These are phyloP conservation scores for Xanthia icteritia DNA, from an alignment of 2,888 invertebrate species.

Conservation along the genomic window DNA sequence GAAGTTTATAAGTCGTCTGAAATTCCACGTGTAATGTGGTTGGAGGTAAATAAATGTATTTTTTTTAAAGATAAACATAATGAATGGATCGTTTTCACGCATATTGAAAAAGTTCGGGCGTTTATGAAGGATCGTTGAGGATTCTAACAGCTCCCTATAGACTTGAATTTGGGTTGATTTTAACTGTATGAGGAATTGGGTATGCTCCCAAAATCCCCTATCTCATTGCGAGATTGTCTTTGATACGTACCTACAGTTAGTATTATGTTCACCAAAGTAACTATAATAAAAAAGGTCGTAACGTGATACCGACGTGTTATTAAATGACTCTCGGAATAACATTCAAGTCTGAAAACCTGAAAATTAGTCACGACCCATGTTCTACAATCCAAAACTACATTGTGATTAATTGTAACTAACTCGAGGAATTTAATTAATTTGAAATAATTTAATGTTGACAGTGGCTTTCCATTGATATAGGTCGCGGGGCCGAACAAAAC, in stretches of 20 bases:
- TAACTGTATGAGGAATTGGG: background rate
- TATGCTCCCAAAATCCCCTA: background rate
- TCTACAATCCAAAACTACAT: slow-evolving; percentile 42
- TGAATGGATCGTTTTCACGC: slow-evolving; percentile 7
- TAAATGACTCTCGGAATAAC: background rate
- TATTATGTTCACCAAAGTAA: background rate
- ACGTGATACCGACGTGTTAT: background rate
- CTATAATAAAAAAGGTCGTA: slow-evolving; percentile 1
- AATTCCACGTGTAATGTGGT: slow-evolving; percentile 16
- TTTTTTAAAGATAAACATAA: background rate
- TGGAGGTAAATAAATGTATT: slow-evolving; percentile 8
- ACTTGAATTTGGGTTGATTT: slow-evolving; percentile 1
- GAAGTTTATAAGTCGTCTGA: slow-evolving; percentile 51
- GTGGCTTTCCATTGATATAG: slow-evolving; percentile 65
- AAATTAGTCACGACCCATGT: slow-evolving; percentile 14
- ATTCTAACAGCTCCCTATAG: slow-evolving; percentile 3
- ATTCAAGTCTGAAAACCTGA: background rate
- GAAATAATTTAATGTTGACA: slow-evolving; percentile 73
- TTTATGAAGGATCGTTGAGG: background rate
- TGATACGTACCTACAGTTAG: background rate
- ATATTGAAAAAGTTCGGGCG: slow-evolving; percentile 26
- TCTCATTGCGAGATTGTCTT: background rate
- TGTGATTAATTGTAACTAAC: slow-evolving; percentile 64
- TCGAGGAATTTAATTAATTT: slow-evolving; percentile 73
- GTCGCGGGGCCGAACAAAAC: slow-evolving; percentile 58